Percentiles rank a stretch among this genome's conserved stretches.
Evolutionary conservation across 2,797 vertebrate genomes (phyloP).

Genomic region (Streptopelia turtur): DNA sequence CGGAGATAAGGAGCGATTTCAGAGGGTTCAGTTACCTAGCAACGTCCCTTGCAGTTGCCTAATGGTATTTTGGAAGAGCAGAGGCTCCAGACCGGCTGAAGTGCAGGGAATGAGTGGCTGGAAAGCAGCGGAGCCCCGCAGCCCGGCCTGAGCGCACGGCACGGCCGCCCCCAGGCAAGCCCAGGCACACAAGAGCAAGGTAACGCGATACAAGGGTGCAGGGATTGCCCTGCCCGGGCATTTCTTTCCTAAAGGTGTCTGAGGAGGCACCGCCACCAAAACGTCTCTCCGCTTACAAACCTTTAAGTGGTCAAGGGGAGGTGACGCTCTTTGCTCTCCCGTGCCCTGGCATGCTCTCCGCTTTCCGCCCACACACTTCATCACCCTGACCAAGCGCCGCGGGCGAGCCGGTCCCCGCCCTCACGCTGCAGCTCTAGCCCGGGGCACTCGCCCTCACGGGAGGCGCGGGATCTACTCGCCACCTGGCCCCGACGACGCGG

Average conservation of each 20-base stretch:
- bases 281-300: not conserved
- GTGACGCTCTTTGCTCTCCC: not conserved
- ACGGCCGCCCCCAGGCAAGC: not conserved
- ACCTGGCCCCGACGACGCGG: not conserved
- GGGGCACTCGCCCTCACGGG: not conserved
- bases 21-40: slow-evolving; percentile 43
- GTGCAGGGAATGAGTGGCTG: not conserved
- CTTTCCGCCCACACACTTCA: accelerated
- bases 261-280: not conserved
- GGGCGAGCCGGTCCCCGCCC: not conserved
- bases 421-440: not conserved
- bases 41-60: slow-evolving; percentile 40
- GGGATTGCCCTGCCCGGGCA: not conserved
- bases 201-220: accelerated
- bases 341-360: not conserved
- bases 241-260: not conserved
- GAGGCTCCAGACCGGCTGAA: not conserved
- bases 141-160: not conserved
- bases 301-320: accelerated
- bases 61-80: slow-evolving; percentile 28
- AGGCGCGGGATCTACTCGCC: not conserved
- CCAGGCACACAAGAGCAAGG: not conserved
- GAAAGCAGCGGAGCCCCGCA: not conserved
- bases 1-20: not conserved
- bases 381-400: not conserved